These are phyloP conservation scores for Rhynchotus rufescens DNA, from an alignment of 2,797 vertebrate genomes.

Conservation along the genomic window DNA sequence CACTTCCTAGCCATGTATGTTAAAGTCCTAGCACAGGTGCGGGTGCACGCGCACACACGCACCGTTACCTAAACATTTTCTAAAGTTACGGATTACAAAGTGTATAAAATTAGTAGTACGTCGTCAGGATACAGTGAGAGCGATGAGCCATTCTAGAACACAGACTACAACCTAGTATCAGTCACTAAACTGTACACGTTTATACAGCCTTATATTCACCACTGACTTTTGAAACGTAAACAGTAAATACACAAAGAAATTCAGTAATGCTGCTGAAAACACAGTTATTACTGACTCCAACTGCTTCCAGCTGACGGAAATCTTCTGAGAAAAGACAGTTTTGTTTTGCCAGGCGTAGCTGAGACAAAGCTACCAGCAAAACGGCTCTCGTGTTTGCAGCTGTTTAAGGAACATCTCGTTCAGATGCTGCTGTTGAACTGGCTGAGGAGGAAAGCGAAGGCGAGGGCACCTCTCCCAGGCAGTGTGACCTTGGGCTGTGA, in stretches of 20 bases:
- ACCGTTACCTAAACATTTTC: slow-evolving; percentile 68
- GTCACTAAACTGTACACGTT: slow-evolving; percentile 71
- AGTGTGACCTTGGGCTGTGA: background rate
- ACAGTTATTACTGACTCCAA: slow-evolving; percentile 12
- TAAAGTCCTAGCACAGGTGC: slow-evolving; percentile 27
- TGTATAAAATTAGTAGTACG: slow-evolving; percentile 70
- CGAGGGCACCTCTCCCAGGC: background rate
- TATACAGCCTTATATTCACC: slow-evolving; percentile 54
- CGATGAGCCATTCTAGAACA: slow-evolving; percentile 67
- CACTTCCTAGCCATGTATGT: slow-evolving; percentile 50
- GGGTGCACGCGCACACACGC: slow-evolving; percentile 50
- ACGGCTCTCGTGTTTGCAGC: background rate
- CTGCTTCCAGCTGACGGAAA: background rate
- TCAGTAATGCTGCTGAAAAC: slow-evolving; percentile 1
- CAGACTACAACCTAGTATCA: slow-evolving; percentile 68
- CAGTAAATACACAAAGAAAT: slow-evolving; percentile 43
- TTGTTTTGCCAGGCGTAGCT: background rate
- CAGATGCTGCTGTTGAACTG: background rate
- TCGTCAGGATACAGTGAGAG: slow-evolving; percentile 67
- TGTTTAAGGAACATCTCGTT: slow-evolving; percentile 3
- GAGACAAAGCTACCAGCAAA: background rate
- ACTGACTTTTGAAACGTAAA: slow-evolving; percentile 48
- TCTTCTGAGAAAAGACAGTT: background rate
- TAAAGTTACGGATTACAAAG: slow-evolving; percentile 77
- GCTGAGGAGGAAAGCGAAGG: background rate